phyloP scores from a whole-genome alignment of 2,797 vertebrate species.

The Adrianichthys oophorus region DNA sequence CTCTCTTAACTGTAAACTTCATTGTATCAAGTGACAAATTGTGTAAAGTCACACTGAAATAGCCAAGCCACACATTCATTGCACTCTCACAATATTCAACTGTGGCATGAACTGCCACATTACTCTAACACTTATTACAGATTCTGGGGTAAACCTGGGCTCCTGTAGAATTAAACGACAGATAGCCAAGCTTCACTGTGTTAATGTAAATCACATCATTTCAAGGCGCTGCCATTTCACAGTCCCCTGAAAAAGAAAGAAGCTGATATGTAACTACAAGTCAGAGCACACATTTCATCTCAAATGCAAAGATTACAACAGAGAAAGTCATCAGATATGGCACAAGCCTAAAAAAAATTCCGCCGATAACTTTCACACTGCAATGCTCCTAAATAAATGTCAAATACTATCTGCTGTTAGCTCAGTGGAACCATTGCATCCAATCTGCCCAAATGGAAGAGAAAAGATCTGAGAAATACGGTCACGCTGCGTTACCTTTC shows the following conservation, averaged over 20 bases:
- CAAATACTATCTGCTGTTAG: conserved; percentile 80
- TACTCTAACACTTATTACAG: background rate
- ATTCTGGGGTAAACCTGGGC: conserved; percentile 2
- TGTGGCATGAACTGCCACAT: background rate
- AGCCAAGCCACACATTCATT: background rate
- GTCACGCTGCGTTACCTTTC: conserved; percentile 38
- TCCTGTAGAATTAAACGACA: background rate
- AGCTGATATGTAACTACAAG: conserved; percentile 66
- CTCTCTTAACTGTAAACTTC: no score
- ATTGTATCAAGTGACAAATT: no score
- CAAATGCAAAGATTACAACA: conserved; percentile 68
- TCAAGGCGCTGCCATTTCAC: conserved; percentile 39
- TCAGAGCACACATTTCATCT: conserved; percentile 72
- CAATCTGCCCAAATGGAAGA: conserved; percentile 66
- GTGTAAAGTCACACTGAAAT: no score
- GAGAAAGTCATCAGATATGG: conserved; percentile 78
- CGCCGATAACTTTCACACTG: conserved; percentile 79
- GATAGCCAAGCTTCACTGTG: conserved; percentile 3
- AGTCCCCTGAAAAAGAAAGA: conserved; percentile 57
- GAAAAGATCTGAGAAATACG: conserved; percentile 57
- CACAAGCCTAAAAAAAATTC: conserved; percentile 74
- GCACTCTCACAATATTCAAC: background rate
- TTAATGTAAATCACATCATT: conserved; percentile 19
- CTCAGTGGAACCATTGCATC: conserved; percentile 69
- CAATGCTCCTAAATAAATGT: conserved; percentile 80